phyloP scores from a whole-genome alignment of 2,888 invertebrate species.

The Hymenopus coronatus region DNA sequence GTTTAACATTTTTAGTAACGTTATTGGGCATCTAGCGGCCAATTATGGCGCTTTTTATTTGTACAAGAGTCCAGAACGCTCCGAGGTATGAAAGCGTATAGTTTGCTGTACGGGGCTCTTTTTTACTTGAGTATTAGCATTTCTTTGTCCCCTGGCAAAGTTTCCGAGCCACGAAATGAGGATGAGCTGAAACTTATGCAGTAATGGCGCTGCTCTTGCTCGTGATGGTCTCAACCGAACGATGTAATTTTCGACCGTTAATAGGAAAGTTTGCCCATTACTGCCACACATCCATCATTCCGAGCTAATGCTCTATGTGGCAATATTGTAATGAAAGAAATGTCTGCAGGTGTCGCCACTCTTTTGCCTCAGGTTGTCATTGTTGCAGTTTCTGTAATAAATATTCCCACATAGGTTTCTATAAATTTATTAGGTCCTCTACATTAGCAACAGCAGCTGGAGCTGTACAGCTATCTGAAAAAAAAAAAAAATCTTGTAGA shows the following conservation, averaged over 20 bases:
- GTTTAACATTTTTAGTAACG: background rate
- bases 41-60: background rate
- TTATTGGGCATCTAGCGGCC: background rate
- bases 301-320: too few species aligned
- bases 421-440: too few species aligned
- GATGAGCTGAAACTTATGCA: too few species aligned
- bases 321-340: background rate
- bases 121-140: background rate
- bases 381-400: too few species aligned
- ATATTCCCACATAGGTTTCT: too few species aligned
- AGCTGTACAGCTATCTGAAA: too few species aligned
- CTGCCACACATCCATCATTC: too few species aligned
- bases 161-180: background rate
- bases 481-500: too few species aligned
- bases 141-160: background rate
- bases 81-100: background rate
- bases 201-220: background rate
- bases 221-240: background rate
- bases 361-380: background rate
- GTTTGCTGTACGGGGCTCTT: background rate
- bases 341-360: background rate
- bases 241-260: background rate
- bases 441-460: too few species aligned
- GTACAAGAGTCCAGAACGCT: background rate
- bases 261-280: background rate